Percentiles rank a stretch among this genome's conserved stretches.
Conservation (phyloP, 2,113 vertebrate genomes). For the Cacatua alba region DNA sequence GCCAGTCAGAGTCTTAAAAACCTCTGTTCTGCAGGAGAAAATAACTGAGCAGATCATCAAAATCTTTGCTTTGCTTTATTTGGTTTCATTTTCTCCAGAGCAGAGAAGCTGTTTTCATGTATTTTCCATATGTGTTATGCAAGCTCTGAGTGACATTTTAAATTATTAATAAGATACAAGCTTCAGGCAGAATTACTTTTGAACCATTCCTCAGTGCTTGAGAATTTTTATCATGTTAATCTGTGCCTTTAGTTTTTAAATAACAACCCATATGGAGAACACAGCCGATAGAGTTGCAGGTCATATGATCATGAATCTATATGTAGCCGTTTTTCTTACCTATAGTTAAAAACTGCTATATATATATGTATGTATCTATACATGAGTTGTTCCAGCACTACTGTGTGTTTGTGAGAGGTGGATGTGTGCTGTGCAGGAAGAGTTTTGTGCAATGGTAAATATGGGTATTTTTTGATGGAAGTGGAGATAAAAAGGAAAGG, state of each 20-base stretch:
- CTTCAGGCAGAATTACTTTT: slow-evolving; percentile 66
- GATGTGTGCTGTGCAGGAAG: not conserved
- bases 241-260: slow-evolving; percentile 21
- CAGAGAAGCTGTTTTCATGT: not conserved
- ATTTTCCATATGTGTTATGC: slow-evolving; percentile 36
- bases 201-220: not conserved
- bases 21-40: not conserved
- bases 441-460: not conserved
- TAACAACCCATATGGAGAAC: not conserved
- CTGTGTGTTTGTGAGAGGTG: not conserved
- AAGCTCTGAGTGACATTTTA: slow-evolving; percentile 70
- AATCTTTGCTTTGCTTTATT: not conserved
- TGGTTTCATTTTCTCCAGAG: not conserved
- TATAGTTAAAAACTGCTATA: not conserved
- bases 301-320: not conserved
- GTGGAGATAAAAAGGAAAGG: not conserved
- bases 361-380: not conserved
- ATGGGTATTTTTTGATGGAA: not conserved
- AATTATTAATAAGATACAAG: slow-evolving; percentile 74
- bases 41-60: not conserved
- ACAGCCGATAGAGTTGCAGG: not conserved
- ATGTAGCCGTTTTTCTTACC: not conserved
- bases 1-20: not conserved
- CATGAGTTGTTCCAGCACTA: not conserved
- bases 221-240: slow-evolving; percentile 26